A percentile compares a stretch with the other conserved stretches of the same genome.
Conservation (phyloP, 1,140 invertebrate species). For the Drosophila miranda region DNA sequence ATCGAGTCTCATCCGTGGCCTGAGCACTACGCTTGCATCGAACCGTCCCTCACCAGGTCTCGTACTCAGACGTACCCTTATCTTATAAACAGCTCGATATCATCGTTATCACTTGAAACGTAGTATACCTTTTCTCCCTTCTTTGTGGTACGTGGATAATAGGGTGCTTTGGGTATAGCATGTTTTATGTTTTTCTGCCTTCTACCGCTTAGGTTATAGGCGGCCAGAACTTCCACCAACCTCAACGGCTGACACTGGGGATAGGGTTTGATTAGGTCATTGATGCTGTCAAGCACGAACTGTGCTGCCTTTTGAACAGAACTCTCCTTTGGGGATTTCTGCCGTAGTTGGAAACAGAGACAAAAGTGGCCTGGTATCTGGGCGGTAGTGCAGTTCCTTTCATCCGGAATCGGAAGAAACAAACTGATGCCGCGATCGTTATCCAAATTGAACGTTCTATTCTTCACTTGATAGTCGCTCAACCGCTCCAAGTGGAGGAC, state of each 20-base stretch:
- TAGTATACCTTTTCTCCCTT: not conserved
- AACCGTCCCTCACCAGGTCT: slow-evolving; percentile 30
- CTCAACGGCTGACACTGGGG: slow-evolving; percentile 16
- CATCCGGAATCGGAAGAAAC: slow-evolving; percentile 87
- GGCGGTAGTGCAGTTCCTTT: slow-evolving; percentile 88
- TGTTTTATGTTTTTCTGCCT: too few relatives aligned
- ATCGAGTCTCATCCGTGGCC: not conserved
- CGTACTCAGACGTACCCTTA: slow-evolving; percentile 32
- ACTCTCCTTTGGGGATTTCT: not conserved
- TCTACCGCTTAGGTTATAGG: slow-evolving; percentile 55
- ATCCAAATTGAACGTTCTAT: slow-evolving; percentile 22
- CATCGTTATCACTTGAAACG: too few relatives aligned
- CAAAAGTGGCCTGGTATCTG: slow-evolving; percentile 38
- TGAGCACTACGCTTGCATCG: slow-evolving; percentile 22
- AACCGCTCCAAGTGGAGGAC: slow-evolving; percentile 83
- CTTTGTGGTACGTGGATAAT: too few relatives aligned
- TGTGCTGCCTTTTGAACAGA: slow-evolving; percentile 16
- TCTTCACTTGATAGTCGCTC: slow-evolving; percentile 41
- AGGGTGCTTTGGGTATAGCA: too few relatives aligned
- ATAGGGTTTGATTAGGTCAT: slow-evolving; percentile 16
- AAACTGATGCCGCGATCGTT: slow-evolving; percentile 87
- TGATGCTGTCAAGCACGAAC: slow-evolving; percentile 36
- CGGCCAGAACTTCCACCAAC: slow-evolving; percentile 82
- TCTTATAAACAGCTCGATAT: not conserved
- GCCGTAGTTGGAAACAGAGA: slow-evolving; percentile 19